Evolutionary conservation across 2,888 invertebrate species (phyloP).

Genomic region (Eupeodes luniger): DNA sequence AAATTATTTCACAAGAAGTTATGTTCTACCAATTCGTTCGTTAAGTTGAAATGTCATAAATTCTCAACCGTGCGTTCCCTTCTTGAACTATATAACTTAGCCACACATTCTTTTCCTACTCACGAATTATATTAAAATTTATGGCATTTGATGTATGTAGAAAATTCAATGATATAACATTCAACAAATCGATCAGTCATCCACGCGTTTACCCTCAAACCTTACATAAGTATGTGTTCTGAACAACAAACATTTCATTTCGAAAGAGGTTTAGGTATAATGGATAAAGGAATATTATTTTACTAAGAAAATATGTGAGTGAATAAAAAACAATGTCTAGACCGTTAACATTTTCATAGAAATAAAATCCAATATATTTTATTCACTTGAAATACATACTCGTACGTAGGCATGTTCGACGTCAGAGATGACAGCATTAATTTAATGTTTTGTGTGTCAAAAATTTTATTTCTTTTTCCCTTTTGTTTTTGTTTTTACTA

Average conservation of each 20-base stretch:
- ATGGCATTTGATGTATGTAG: neutral
- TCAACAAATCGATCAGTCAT: constrained; percentile 6
- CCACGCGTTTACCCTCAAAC: neutral
- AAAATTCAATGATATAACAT: neutral
- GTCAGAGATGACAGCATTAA: constrained; percentile 13
- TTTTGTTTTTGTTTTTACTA: neutral
- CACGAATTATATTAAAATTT: neutral
- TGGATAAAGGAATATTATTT: no score
- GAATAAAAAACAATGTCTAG: neutral
- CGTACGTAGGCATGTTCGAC: neutral
- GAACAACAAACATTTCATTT: no score
- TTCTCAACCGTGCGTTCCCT: no score
- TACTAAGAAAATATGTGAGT: neutral
- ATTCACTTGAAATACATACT: neutral
- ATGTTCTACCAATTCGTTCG: no score
- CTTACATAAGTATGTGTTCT: no score
- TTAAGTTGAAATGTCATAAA: no score
- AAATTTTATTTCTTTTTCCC: neutral
- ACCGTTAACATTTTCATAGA: neutral
- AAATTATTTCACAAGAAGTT: no score
- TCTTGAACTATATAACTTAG: no score
- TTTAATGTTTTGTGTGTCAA: constrained; percentile 18
- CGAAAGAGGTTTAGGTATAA: no score
- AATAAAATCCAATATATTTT: no score
- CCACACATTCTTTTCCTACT: neutral